Percentiles rank a stretch among this genome's conserved stretches.
These are phyloP conservation scores for Synanceia verrucosa DNA, from an alignment of 2,797 vertebrate species.

Conservation along the genomic window DNA sequence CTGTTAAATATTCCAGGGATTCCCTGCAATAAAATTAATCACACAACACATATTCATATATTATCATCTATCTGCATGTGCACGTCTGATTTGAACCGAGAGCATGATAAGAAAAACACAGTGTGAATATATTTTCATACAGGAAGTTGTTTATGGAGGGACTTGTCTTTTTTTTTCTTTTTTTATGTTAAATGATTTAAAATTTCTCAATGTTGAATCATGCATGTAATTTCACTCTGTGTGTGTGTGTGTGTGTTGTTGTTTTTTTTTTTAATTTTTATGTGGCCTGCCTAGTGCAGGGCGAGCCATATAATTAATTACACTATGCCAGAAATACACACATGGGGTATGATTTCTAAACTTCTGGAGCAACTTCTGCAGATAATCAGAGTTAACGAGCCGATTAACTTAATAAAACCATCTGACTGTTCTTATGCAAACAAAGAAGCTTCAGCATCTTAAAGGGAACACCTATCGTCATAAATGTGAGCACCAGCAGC, in stretches of 20 bases:
- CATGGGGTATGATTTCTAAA: not conserved
- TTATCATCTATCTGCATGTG: conserved; percentile 23
- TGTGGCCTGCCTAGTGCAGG: conserved; percentile 24
- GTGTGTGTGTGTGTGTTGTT: no score
- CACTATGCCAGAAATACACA: conserved; percentile 21
- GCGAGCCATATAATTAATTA: conserved; percentile 46
- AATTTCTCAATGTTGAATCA: conserved; percentile 77
- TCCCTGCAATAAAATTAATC: conserved; percentile 31
- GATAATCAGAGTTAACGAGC: conserved; percentile 45
- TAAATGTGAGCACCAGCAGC: conserved; percentile 19
- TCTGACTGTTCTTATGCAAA: conserved; percentile 50
- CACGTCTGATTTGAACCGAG: not conserved
- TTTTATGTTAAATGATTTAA: conserved; percentile 19
- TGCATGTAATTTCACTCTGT: conserved; percentile 69
- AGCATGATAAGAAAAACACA: not conserved
- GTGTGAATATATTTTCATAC: not conserved
- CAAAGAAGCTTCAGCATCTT: conserved; percentile 8
- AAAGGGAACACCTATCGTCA: conserved; percentile 40
- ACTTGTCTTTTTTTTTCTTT: conserved; percentile 8
- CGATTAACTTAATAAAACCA: conserved; percentile 52
- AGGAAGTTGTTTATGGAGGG: conserved; percentile 17
- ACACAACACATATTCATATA: conserved; percentile 1
- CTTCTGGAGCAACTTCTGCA: not conserved
- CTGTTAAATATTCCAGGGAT: conserved; percentile 51
- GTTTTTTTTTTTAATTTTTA: conserved; percentile 36